A percentile compares a stretch with the other conserved stretches of the same genome.
These are phyloP conservation scores for Porites lutea DNA, from an alignment of 64 coral and sea anemone genomes.

Conservation along the genomic window DNA sequence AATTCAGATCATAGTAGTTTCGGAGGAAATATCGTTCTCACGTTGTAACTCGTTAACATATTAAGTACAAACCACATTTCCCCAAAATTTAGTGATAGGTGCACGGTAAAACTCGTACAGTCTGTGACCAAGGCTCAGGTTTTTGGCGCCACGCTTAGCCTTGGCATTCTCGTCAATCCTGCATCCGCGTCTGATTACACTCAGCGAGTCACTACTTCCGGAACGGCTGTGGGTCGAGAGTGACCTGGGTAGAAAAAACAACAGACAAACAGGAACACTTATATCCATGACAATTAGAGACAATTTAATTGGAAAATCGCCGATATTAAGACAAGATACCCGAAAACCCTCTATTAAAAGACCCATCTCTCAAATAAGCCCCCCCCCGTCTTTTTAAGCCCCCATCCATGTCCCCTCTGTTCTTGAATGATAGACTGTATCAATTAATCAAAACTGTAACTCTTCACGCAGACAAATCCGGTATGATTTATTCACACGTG, in stretches of 20 bases:
- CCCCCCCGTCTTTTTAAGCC: too few species aligned
- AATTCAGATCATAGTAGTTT: too few species aligned
- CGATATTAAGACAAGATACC: too few species aligned
- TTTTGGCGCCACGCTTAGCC: background rate
- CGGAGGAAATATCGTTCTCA: background rate
- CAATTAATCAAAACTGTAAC: too few species aligned
- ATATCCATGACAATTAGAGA: too few species aligned
- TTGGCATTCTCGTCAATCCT: background rate
- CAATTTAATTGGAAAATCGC: too few species aligned
- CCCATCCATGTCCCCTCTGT: too few species aligned
- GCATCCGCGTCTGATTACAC: background rate
- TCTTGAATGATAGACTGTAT: too few species aligned
- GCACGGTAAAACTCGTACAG: conserved; percentile 82
- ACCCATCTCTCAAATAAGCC: too few species aligned
- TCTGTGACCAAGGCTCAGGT: conserved; percentile 36
- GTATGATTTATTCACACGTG: too few species aligned
- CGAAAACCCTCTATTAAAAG: too few species aligned
- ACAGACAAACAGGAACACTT: background rate
- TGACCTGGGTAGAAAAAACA: background rate
- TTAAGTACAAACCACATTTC: conserved; percentile 71
- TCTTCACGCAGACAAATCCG: too few species aligned
- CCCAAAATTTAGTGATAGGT: conserved; percentile 91
- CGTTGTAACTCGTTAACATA: background rate
- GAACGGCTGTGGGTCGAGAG: conserved; percentile 4
- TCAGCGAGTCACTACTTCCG: conserved; percentile 4